Evolutionary conservation across 2,888 invertebrate genomes (phyloP), one percentile per base, ranked within the genome.

Genomic region (Philhelius pedissequus): DNA sequence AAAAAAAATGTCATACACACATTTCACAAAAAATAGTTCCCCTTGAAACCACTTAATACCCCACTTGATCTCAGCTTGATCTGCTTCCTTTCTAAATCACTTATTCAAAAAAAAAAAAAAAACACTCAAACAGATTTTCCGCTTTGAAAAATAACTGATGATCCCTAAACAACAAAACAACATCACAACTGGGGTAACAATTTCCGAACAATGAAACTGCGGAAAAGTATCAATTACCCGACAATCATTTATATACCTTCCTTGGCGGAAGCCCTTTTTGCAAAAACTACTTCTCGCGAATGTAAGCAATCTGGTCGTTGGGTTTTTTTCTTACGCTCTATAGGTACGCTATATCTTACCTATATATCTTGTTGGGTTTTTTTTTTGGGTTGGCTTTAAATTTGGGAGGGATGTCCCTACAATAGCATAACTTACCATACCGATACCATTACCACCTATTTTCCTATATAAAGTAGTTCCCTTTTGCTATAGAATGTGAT

Each of bases 141-240:
- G 64, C 35, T 60, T 81, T 76, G 35, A 69, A 60, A 64, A 62
- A 43, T 27, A 25, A 27, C 40, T 56, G 76, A 69, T 81, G 64
- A 64, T 64, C 64, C 80, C 73, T 81, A 50, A 83, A 69, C 45
- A 70, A 70, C 32, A 62, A 60, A 79, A 79, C 71, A 32, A 58
- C 62, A 66, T 69, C 73, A 83, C 69, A 74, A 56, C 22, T 13
- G 45, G 74, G 6, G n/a, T 48, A 74, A 83, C 74, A 66, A 68
- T 83, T 64, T 78, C 50, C 58, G 22, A 79, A 83, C 83, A 83
- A 83, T 83, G 66, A 45, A 64, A 43, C 79, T 79, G 83, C 38
- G 83, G 79, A 83, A 83, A 83, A 87, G 87, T 87, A 87, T 87
- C 87, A 86, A 87, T 87, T 87, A 87, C 87, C 77, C 81, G 83